These are phyloP conservation scores for Melanostigma gelatinosum DNA, from an alignment of 2,113 vertebrate species.

Conservation along the genomic window DNA sequence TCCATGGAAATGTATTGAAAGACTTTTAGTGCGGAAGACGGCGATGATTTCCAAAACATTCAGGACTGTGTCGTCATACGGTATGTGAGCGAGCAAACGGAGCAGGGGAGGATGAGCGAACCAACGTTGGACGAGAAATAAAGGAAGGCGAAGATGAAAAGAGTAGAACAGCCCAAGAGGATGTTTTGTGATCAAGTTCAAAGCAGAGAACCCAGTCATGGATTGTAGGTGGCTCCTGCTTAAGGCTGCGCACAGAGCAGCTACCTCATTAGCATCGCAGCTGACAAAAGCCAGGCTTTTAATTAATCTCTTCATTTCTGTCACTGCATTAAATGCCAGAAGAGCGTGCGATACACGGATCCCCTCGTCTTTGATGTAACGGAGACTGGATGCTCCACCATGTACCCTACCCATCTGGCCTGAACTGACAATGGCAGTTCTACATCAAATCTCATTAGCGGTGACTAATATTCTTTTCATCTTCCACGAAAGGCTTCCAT, in stretches of 20 bases:
- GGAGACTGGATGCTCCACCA: slow-evolving; percentile 22
- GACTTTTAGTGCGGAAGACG: neutral
- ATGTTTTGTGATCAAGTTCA: slow-evolving; percentile 63
- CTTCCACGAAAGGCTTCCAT: slow-evolving; percentile 65
- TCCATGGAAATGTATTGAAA: neutral
- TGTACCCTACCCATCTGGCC: slow-evolving; percentile 47
- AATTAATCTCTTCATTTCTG: slow-evolving; percentile 55
- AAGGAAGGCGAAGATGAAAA: slow-evolving; percentile 47
- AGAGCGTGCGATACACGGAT: slow-evolving; percentile 39
- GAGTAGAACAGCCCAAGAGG: slow-evolving; percentile 34
- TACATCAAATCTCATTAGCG: slow-evolving; percentile 73
- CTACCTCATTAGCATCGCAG: slow-evolving; percentile 45
- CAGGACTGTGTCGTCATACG: slow-evolving; percentile 57
- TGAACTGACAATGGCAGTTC: slow-evolving; percentile 58
- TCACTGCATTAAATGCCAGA: slow-evolving; percentile 48
- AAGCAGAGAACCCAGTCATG: slow-evolving; percentile 35
- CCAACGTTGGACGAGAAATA: slow-evolving; percentile 14
- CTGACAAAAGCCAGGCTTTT: slow-evolving; percentile 57
- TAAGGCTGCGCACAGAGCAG: slow-evolving; percentile 34
- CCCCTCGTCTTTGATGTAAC: slow-evolving; percentile 57
- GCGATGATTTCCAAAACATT: slow-evolving; percentile 31
- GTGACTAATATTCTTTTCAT: slow-evolving; percentile 77
- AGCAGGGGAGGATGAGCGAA: slow-evolving; percentile 9
- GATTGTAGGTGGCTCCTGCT: slow-evolving; percentile 47
- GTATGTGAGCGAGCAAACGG: slow-evolving; percentile 8